Conservation (phyloP, 2,888 invertebrate species). For the Sycophila texana region DNA sequence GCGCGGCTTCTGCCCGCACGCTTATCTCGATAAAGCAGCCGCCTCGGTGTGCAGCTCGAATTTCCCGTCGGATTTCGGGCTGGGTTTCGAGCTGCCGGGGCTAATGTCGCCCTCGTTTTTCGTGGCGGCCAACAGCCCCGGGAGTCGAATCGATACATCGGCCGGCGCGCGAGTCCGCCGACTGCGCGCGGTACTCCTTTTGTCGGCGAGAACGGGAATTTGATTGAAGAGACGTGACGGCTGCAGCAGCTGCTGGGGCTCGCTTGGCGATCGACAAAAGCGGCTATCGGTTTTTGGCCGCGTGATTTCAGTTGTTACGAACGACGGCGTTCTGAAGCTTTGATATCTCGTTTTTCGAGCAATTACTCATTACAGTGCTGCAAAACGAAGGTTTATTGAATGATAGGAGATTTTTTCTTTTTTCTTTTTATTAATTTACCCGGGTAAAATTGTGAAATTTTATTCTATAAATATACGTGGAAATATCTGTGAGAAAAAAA, state of each 20-base stretch:
- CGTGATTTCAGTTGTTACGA: neutral
- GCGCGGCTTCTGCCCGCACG: neutral
- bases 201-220: constrained; percentile 6
- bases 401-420: too few species aligned
- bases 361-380: neutral
- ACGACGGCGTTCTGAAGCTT: neutral
- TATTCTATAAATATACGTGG: too few species aligned
- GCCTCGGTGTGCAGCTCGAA: constrained; percentile 7
- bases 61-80: constrained; percentile 41
- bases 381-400: too few species aligned
- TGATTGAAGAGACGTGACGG: neutral
- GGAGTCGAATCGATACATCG: constrained; percentile 14
- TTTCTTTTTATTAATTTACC: too few species aligned
- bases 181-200: neutral
- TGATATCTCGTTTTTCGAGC: neutral
- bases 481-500: too few species aligned
- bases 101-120: constrained; percentile 8
- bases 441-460: too few species aligned
- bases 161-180: neutral
- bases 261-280: neutral
- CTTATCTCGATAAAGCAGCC: constrained; percentile 36
- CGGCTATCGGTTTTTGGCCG: neutral
- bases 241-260: neutral
- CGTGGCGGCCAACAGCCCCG: neutral
- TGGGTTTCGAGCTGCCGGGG: neutral